Conservation (phyloP, 2,888 invertebrate species). For the Drosophila lacicola region DNA sequence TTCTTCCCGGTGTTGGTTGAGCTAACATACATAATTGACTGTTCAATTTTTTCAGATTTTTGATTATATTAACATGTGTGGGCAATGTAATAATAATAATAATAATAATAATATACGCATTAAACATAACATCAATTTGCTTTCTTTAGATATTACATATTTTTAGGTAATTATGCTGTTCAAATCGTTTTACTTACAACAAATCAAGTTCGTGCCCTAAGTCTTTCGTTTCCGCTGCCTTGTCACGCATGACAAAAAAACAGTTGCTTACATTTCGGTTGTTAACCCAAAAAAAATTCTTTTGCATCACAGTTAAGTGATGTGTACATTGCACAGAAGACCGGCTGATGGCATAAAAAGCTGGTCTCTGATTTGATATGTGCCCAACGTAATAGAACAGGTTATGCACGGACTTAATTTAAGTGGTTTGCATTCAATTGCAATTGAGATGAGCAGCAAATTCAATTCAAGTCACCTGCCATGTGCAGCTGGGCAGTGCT, state of each 20-base stretch:
- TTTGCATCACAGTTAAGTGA: conserved; percentile 38
- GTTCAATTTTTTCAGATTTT: conserved; percentile 6
- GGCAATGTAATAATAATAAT: conserved; percentile 19
- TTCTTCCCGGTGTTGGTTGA: conserved; percentile 40
- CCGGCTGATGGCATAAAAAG: conserved; percentile 10
- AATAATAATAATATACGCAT: not conserved
- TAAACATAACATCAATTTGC: not conserved
- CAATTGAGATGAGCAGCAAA: conserved; percentile 37
- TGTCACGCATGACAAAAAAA: conserved; percentile 26
- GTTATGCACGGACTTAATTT: conserved; percentile 23
- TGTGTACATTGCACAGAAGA: conserved; percentile 8
- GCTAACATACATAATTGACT: conserved; percentile 7
- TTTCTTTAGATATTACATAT: conserved; percentile 10
- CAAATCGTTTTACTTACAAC: not conserved
- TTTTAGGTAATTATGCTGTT: conserved; percentile 4
- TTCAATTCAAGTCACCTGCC: conserved; percentile 29
- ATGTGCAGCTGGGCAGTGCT: conserved; percentile 20
- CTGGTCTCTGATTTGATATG: conserved; percentile 9
- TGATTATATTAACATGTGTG: conserved; percentile 1
- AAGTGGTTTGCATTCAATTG: conserved; percentile 10
- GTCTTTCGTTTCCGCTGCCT: conserved; percentile 52
- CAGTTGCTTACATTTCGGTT: conserved; percentile 18
- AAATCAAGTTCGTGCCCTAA: conserved; percentile 59
- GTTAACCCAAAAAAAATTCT: conserved; percentile 40
- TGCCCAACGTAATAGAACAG: conserved; percentile 17